Evolutionary conservation across 2,888 invertebrate species (phyloP).

Genomic region (Pterostichus madidus): DNA sequence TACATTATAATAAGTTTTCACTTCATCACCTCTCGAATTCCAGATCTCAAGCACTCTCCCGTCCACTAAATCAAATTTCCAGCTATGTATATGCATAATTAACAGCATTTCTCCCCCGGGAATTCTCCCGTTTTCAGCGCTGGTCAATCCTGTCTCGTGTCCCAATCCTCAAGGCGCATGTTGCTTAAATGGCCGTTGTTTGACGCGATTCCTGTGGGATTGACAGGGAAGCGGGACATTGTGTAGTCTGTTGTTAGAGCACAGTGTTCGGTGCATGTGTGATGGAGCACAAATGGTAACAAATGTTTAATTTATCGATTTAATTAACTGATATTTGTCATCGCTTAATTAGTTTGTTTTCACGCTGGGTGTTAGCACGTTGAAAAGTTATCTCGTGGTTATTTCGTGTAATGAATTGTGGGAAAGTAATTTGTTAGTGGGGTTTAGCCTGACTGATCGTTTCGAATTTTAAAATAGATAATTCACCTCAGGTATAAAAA

Average conservation of each 20-base stretch:
- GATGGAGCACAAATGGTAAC: conserved; percentile 13
- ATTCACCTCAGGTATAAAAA: too few relatives aligned
- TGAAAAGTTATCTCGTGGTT: background rate
- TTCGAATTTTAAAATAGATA: background rate
- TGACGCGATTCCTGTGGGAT: background rate
- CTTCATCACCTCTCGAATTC: conserved; percentile 23
- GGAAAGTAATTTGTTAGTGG: background rate
- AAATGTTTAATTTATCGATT: conserved; percentile 39
- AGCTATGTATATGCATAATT: conserved; percentile 39
- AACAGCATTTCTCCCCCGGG: conserved; percentile 38
- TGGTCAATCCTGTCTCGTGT: conserved; percentile 28
- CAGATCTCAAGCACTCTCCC: background rate
- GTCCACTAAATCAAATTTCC: conserved; percentile 40
- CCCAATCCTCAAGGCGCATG: conserved; percentile 46
- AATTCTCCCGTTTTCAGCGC: conserved; percentile 20
- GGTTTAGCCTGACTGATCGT: background rate
- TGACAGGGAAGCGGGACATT: background rate
- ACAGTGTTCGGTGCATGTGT: background rate
- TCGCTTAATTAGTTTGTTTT: conserved; percentile 41
- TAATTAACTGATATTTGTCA: conserved; percentile 49
- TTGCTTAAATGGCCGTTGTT: conserved; percentile 49
- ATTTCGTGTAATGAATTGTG: background rate
- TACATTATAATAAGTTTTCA: conserved; percentile 37
- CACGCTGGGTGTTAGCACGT: conserved; percentile 30
- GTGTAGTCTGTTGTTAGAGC: background rate